Conservation (phyloP, 2,113 vertebrate species). For the Lepus americanus region DNA sequence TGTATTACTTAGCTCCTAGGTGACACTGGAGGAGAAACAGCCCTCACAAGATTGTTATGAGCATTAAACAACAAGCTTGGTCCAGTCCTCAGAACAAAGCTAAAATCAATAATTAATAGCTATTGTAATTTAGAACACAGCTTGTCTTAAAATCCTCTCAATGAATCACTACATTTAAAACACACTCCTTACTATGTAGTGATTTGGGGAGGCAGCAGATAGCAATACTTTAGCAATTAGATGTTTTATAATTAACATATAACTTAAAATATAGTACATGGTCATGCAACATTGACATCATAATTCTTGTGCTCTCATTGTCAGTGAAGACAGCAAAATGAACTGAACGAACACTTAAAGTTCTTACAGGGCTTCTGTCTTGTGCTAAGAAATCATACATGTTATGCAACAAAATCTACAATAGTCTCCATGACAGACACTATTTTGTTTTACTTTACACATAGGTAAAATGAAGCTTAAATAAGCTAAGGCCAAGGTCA, state of each 20-base stretch:
- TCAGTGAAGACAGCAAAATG: constrained; percentile 16
- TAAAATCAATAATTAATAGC: neutral
- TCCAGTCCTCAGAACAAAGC: neutral
- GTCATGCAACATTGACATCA: neutral
- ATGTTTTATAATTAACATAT: neutral
- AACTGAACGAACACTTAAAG: neutral
- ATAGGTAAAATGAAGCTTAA: neutral
- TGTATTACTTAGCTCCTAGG: neutral
- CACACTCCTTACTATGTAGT: neutral
- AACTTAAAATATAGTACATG: neutral
- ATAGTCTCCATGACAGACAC: neutral
- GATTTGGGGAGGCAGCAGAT: neutral
- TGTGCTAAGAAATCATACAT: neutral
- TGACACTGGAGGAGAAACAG: neutral
- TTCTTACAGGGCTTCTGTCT: neutral
- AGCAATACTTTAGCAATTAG: neutral
- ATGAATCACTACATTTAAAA: neutral
- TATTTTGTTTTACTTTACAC: neutral
- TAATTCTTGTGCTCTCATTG: neutral
- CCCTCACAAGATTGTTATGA: neutral
- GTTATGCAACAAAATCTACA: neutral
- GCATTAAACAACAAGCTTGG: neutral
- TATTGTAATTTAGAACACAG: neutral
- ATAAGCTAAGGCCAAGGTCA: neutral
- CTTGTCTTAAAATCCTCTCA: neutral